phyloP scores from a whole-genome alignment of 2,888 invertebrate genomes.

The Eupithecia pulchellata region DNA sequence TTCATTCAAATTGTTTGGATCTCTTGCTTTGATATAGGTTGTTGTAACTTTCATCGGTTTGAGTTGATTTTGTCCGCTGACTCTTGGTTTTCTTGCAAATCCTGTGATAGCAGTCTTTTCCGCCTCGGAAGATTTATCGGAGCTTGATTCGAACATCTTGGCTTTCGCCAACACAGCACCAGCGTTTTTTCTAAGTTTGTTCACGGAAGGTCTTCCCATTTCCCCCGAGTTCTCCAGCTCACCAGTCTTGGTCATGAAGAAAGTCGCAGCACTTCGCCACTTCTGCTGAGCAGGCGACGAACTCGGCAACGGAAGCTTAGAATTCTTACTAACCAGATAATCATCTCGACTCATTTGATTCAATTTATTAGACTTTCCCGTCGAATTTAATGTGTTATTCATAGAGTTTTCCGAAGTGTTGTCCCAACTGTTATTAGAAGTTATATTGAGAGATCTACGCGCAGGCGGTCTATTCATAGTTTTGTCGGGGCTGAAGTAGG shows the following conservation, averaged over 20 bases:
- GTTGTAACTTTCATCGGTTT: slow-evolving; percentile 60
- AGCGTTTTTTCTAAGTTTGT: slow-evolving; percentile 89
- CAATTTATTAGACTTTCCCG: slow-evolving; percentile 59
- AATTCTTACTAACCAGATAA: slow-evolving; percentile 57
- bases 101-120: slow-evolving; percentile 65
- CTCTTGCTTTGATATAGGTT: slow-evolving; percentile 64
- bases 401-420: slow-evolving; percentile 68
- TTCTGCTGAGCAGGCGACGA: slow-evolving; percentile 67
- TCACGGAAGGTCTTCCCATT: slow-evolving; percentile 89
- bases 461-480: slow-evolving; percentile 65
- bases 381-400: slow-evolving; percentile 63
- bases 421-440: slow-evolving; percentile 65
- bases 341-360: slow-evolving; percentile 60
- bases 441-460: slow-evolving; percentile 72
- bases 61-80: slow-evolving; percentile 60
- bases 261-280: slow-evolving; percentile 85
- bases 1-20: slow-evolving; percentile 50
- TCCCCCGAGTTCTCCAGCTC: slow-evolving; percentile 73
- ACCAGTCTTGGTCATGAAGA: slow-evolving; percentile 82
- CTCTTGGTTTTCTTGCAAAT: slow-evolving; percentile 77
- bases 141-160: slow-evolving; percentile 88
- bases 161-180: slow-evolving; percentile 93
- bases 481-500: slow-evolving; percentile 68
- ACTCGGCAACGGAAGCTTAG: slow-evolving; percentile 58
- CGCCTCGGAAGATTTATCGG: slow-evolving; percentile 77